phyloP scores from a whole-genome alignment of 2,113 vertebrate genomes.

The Asarcornis scutulata region DNA sequence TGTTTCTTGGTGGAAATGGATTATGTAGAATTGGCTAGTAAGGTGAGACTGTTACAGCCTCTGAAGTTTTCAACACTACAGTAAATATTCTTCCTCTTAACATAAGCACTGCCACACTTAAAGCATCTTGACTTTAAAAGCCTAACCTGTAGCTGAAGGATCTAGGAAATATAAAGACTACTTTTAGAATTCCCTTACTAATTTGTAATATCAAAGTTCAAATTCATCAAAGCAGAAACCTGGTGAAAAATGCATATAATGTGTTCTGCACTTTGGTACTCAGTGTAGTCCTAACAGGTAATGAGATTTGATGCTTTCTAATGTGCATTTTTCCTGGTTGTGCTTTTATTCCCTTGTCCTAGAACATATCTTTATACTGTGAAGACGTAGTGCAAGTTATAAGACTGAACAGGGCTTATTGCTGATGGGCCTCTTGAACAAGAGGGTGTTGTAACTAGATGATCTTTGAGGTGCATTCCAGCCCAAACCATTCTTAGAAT shows the following conservation, averaged over 20 bases:
- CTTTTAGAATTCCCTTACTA: neutral
- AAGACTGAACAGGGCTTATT: neutral
- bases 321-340: neutral
- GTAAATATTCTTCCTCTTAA: slow-evolving; percentile 33
- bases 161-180: neutral
- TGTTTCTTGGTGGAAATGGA: slow-evolving; percentile 42
- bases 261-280: neutral
- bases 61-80: slow-evolving; percentile 50
- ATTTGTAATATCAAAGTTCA: neutral
- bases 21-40: neutral
- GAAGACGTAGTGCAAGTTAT: neutral
- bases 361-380: neutral
- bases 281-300: neutral
- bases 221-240: neutral
- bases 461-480: neutral
- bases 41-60: slow-evolving; percentile 31
- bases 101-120: neutral
- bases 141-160: neutral
- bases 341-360: neutral
- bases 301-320: neutral
- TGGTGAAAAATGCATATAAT: neutral
- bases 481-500: neutral
- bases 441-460: neutral
- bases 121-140: slow-evolving; percentile 2
- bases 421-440: neutral